A percentile compares a stretch with the other conserved stretches of the same genome.
Evolutionary conservation across 2,113 vertebrate species (phyloP).

Genomic region (Microtus pennsylvanicus): DNA sequence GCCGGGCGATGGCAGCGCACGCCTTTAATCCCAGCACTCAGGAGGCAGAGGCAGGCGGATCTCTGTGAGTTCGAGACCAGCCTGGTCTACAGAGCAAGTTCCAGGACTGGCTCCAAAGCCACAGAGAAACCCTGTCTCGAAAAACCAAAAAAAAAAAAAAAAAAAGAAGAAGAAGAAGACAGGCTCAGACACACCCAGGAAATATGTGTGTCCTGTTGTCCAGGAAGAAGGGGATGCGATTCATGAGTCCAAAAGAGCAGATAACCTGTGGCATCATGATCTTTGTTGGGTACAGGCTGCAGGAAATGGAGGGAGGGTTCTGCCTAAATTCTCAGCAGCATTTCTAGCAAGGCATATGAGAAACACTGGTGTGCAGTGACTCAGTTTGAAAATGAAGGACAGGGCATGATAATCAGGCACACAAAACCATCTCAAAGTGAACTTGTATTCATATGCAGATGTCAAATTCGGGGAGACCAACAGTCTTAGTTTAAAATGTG

Average conservation of each 20-base stretch:
- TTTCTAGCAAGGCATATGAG: neutral
- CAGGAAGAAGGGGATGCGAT: neutral
- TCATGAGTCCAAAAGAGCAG: neutral
- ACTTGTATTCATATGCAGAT: neutral
- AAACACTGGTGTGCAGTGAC: neutral
- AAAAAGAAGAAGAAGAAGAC: neutral
- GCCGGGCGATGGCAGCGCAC: no score
- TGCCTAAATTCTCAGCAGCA: neutral
- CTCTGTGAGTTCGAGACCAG: no score
- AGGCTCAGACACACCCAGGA: neutral
- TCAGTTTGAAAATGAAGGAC: neutral
- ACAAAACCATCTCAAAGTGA: conserved; percentile 50
- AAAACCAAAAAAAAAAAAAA: no score
- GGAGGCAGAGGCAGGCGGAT: no score
- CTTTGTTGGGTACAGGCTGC: neutral
- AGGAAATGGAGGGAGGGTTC: neutral
- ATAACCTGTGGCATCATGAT: neutral
- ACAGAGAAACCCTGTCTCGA: no score
- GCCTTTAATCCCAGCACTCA: no score
- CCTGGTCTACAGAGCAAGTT: no score
- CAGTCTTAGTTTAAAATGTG: conserved; percentile 54
- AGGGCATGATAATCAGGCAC: conserved; percentile 31
- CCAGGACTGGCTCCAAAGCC: no score
- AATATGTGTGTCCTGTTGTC: neutral
- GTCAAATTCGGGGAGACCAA: neutral